Conservation (phyloP, 2,888 invertebrate species). For the Prionchulus punctatus region DNA sequence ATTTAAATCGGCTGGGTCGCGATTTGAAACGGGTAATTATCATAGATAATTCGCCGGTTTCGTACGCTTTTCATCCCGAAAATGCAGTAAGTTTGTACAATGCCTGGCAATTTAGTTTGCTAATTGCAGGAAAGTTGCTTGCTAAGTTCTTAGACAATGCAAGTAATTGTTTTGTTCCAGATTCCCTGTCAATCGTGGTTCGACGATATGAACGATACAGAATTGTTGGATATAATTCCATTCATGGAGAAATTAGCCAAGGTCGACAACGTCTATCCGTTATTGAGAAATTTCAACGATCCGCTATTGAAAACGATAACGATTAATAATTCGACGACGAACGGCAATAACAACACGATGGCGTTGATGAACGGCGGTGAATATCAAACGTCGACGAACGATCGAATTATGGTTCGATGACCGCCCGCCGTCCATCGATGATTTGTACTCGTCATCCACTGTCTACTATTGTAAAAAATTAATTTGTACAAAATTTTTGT, state of each 20-base stretch:
- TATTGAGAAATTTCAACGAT: conserved; percentile 6
- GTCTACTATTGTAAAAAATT: too few species aligned
- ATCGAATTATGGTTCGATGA: too few species aligned
- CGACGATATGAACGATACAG: conserved; percentile 93
- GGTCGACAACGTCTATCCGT: conserved; percentile 63
- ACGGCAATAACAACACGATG: too few species aligned
- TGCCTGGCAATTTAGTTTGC: neutral
- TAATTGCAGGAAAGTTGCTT: neutral
- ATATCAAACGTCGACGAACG: too few species aligned
- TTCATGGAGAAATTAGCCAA: conserved; percentile 91
- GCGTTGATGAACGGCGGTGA: too few species aligned
- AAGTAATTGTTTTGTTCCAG: conserved; percentile 27
- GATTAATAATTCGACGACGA: too few species aligned
- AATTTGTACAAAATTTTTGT: too few species aligned
- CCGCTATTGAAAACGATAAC: too few species aligned
- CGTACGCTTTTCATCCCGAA: conserved; percentile 99
- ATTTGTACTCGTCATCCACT: too few species aligned
- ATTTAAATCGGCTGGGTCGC: conserved; percentile 87
- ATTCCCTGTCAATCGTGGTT: conserved; percentile 99
- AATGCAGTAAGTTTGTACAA: conserved; percentile 85
- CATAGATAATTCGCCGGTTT: conserved; percentile 98
- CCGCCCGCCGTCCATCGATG: too few species aligned
- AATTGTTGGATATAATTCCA: conserved; percentile 87
- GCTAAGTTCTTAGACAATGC: neutral
- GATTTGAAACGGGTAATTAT: conserved; percentile 91